Conservation (phyloP, 2,888 invertebrate species). For the Oscheius sp. region DNA sequence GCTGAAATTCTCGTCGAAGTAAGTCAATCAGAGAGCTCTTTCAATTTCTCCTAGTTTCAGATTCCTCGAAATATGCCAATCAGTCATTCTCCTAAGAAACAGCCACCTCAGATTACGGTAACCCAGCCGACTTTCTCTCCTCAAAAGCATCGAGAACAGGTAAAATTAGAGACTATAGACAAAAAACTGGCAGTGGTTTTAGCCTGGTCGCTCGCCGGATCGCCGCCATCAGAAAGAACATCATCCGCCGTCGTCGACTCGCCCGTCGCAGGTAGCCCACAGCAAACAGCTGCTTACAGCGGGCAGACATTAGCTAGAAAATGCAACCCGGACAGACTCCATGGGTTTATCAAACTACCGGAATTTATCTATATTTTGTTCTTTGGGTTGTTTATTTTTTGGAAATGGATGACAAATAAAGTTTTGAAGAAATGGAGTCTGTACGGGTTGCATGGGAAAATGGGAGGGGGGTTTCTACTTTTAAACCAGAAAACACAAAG, state of each 20-base stretch:
- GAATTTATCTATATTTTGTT: background rate
- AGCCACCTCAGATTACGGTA: slow-evolving; percentile 14
- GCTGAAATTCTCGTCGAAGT: slow-evolving; percentile 36
- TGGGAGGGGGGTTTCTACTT: background rate
- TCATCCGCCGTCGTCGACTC: background rate
- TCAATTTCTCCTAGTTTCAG: background rate
- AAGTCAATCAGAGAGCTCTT: background rate
- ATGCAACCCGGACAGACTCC: slow-evolving; percentile 23
- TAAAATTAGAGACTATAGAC: background rate
- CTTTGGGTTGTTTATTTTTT: slow-evolving; percentile 24
- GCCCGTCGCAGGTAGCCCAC: slow-evolving; percentile 31
- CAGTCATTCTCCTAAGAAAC: slow-evolving; percentile 12
- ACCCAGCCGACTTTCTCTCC: slow-evolving; percentile 22
- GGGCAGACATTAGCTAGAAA: slow-evolving; percentile 22
- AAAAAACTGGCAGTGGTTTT: background rate
- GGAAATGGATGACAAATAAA: slow-evolving; percentile 18
- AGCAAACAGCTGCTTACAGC: slow-evolving; percentile 21
- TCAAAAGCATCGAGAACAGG: slow-evolving; percentile 25
- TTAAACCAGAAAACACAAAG: background rate
- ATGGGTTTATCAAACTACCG: background rate
- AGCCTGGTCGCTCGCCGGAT: slow-evolving; percentile 10
- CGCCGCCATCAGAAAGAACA: background rate
- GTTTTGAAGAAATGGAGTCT: slow-evolving; percentile 14
- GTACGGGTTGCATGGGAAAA: slow-evolving; percentile 24
- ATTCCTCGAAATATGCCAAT: background rate